Base-by-base conservation (phyloP, 2,797 vertebrate genomes). In the Semotilus atromaculatus region DNA sequence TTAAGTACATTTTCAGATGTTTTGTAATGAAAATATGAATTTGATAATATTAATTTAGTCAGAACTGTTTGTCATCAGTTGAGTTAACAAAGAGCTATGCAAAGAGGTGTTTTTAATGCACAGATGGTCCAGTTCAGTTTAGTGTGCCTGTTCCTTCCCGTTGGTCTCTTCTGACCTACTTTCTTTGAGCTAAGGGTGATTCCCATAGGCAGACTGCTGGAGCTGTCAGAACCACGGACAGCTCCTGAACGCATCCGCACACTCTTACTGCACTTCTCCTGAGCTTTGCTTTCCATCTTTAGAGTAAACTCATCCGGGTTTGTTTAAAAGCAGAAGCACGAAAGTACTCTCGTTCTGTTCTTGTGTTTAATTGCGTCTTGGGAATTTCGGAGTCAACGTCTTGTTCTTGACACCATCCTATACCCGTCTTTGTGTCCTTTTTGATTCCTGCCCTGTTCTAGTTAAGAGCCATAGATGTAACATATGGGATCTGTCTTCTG, bases 131-230 rank as follows among this genome's bases (percentile, higher is more conserved):
- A 9, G 55, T 82, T 45, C 67, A 72, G 80, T 19, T 70, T 45
- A 43, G 36, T 26, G 55, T 43, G 75, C n/a, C 75, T 73, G 70
- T 70, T 85, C 48, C 60, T 84, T 53, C 64, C 75, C 64, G 76
- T 66, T 51, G 70, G 53, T 80, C 71, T 81, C 77, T 77, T 68
- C 83, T 88, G 88, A 89, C 85, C 88, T 81, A 86, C 85, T 88
- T 89, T 85, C 82, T 64, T 45, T 84, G 70, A 84, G 83, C 81
- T 66, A 51, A 64, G 70, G 73, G 73, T 75, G 79, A 82, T 85
- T 88, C 86, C 86, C 82, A 51, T 13, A 67, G 82, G 86, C 75
- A 18, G 60, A 34, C 60, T 23, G 53, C 62, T 26, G 60, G 36
- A 62, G 68, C 85, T 74, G 70, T 86, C 86, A 87, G 86, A 40